Percentiles rank a stretch among this genome's conserved stretches.
phyloP scores from a whole-genome alignment of 2,797 vertebrate genomes.

The Tangara arthus region DNA sequence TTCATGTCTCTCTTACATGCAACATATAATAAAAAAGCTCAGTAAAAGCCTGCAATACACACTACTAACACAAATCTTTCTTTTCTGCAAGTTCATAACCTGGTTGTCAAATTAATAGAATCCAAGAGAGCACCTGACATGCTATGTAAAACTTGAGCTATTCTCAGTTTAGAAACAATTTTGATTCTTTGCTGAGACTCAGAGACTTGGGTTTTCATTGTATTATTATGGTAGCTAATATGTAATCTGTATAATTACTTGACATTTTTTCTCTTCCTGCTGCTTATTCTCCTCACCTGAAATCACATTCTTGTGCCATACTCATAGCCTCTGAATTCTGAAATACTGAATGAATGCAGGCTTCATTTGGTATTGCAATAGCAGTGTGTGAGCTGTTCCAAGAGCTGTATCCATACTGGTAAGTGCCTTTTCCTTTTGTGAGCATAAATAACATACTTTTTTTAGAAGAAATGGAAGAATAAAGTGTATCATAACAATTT shows the following conservation, averaged over 20 bases:
- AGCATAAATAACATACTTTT: background rate
- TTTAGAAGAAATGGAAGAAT: background rate
- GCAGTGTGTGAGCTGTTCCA: background rate
- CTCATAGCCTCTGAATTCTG: background rate
- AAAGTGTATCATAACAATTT: background rate
- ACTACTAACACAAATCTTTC: background rate
- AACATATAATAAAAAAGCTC: background rate
- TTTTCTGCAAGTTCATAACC: background rate
- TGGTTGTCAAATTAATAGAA: background rate
- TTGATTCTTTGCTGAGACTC: background rate
- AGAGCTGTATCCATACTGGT: background rate
- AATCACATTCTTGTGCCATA: background rate
- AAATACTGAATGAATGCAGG: background rate
- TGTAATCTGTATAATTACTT: background rate
- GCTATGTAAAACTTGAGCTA: background rate
- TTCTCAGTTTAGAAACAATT: background rate
- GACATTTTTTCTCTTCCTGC: background rate
- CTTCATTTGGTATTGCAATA: background rate
- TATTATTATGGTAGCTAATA: background rate
- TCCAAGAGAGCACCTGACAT: background rate
- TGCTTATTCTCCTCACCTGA: background rate
- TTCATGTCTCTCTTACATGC: background rate
- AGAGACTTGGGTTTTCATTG: fast-evolving
- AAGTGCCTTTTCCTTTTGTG: background rate
- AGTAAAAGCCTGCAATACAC: background rate